Conservation (phyloP, 2,888 invertebrate species). For the Mayetiola destructor region DNA sequence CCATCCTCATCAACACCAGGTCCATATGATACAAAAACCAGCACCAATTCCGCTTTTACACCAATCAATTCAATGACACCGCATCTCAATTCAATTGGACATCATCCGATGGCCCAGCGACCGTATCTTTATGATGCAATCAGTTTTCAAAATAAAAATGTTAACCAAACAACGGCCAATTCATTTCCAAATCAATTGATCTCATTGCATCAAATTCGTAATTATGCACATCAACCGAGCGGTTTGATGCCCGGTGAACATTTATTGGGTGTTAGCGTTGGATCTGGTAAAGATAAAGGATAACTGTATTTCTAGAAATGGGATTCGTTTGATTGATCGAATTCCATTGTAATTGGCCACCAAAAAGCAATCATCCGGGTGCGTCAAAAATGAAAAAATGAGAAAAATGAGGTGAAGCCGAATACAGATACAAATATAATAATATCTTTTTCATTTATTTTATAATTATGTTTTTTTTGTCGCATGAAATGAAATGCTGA, state of each 20-base stretch:
- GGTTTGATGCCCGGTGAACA: constrained; percentile 56
- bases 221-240: constrained; percentile 79
- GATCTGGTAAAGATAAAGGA: constrained; percentile 26
- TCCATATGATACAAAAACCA: constrained; percentile 34
- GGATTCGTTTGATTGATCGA: neutral
- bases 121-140: constrained; percentile 89
- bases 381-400: too few relatives aligned
- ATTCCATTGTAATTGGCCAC: constrained; percentile 7
- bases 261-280: constrained; percentile 39
- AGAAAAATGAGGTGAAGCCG: too few relatives aligned
- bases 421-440: too few relatives aligned
- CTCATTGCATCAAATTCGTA: constrained; percentile 89
- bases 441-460: too few relatives aligned
- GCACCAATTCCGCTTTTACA: constrained; percentile 80
- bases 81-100: constrained; percentile 53
- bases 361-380: too few relatives aligned
- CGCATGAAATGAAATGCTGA: too few relatives aligned
- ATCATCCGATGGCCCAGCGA: constrained; percentile 54
- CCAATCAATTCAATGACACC: constrained; percentile 83
- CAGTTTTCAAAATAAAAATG: constrained; percentile 65
- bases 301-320: constrained; percentile 31
- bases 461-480: too few relatives aligned
- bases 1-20: constrained; percentile 25
- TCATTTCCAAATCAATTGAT: constrained; percentile 85
- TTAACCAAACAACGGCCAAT: constrained; percentile 48